phyloP scores from a whole-genome alignment of 2,113 vertebrate genomes.

The Proterorhinus semilunaris region DNA sequence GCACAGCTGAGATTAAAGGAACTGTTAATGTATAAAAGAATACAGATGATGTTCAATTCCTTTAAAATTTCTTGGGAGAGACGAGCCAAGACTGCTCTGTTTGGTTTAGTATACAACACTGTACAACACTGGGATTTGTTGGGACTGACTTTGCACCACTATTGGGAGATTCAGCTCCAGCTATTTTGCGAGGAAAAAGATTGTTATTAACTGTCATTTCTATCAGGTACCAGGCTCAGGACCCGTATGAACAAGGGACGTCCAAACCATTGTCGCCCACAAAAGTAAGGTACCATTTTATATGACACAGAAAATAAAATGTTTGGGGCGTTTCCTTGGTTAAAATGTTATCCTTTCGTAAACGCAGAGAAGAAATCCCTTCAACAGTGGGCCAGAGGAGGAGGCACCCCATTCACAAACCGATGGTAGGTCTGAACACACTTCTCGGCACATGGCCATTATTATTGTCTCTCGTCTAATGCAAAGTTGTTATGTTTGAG shows the following conservation, averaged over 20 bases:
- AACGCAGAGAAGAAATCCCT: constrained; percentile 87
- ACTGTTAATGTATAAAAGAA: too few species aligned
- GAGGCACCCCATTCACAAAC: constrained; percentile 18
- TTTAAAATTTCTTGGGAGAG: too few species aligned
- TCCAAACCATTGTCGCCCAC: constrained; percentile 25
- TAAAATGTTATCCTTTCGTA: constrained; percentile 22
- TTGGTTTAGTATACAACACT: too few species aligned
- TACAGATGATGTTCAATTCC: too few species aligned
- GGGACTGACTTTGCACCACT: too few species aligned
- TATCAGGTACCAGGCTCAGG: constrained; percentile 24
- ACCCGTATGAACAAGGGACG: constrained; percentile 2
- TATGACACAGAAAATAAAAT: too few species aligned
- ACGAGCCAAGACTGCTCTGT: too few species aligned
- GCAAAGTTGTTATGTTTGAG: constrained; percentile 43
- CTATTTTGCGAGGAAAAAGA: neutral
- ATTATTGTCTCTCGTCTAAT: neutral
- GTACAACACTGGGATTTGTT: too few species aligned
- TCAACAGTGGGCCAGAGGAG: constrained; percentile 69
- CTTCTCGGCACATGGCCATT: neutral
- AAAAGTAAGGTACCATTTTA: constrained; percentile 53
- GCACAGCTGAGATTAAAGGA: too few species aligned
- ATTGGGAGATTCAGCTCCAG: too few species aligned
- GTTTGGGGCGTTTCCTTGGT: neutral
- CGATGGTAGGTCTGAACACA: constrained; percentile 45
- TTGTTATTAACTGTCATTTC: constrained; percentile 6